Percentiles rank a stretch among this genome's conserved stretches.
These are phyloP conservation scores for Indicator indicator DNA, from an alignment of 2,113 vertebrate species.

Conservation along the genomic window DNA sequence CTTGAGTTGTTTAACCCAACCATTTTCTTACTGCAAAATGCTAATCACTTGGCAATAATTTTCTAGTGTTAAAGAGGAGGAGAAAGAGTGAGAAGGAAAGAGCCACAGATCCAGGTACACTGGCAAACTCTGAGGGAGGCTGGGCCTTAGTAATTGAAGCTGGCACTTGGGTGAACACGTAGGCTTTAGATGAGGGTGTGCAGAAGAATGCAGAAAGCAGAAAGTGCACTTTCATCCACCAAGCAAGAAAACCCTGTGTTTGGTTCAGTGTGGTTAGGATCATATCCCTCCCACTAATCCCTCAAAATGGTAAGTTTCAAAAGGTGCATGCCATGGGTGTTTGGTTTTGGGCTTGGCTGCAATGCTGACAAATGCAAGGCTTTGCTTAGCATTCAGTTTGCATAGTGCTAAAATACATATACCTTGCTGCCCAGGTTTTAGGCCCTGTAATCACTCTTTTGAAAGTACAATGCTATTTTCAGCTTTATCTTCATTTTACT, in stretches of 20 bases:
- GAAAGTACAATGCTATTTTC: constrained; percentile 41
- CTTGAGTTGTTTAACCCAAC: constrained; percentile 16
- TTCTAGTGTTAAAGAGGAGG: not conserved
- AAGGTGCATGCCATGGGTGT: not conserved
- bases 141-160: not conserved
- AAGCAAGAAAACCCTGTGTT: not conserved
- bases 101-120: not conserved
- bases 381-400: not conserved
- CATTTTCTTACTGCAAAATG: not conserved
- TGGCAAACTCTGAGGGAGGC: not conserved
- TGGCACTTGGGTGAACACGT: not conserved
- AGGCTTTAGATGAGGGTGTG: not conserved
- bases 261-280: not conserved
- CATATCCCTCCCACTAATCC: not conserved
- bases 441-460: constrained; percentile 8
- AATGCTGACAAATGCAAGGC: not conserved
- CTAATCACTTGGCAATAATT: not conserved
- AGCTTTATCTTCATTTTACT: constrained; percentile 60
- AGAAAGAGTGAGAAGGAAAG: not conserved
- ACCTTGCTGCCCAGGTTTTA: constrained; percentile 14
- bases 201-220: not conserved
- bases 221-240: not conserved
- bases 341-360: not conserved
- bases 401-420: not conserved
- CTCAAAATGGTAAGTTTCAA: not conserved